Evolutionary conservation across 2,797 vertebrate species (phyloP).

Genomic region (Diglossa cyanea): DNA sequence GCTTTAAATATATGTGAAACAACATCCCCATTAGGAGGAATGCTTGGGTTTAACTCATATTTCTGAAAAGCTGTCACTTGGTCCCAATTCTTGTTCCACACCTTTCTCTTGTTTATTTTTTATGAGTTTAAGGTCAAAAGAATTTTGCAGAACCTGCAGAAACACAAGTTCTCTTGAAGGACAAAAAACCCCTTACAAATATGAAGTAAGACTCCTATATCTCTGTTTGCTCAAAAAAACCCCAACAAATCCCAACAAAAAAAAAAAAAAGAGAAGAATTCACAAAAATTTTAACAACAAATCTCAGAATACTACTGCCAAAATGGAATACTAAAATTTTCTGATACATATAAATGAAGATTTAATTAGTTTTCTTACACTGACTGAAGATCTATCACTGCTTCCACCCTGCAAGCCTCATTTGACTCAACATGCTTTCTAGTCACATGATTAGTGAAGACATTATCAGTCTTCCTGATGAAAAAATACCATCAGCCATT

Average conservation of each 20-base stretch:
- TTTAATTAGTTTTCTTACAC: not conserved
- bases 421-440: not conserved
- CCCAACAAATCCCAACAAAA: not conserved
- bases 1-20: not conserved
- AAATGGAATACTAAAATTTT: not conserved
- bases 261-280: not conserved
- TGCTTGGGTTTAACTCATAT: not conserved
- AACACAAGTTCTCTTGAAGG: not conserved
- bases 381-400: not conserved
- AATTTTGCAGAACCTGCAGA: not conserved
- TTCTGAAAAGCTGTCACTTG: not conserved
- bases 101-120: not conserved
- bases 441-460: too few species aligned
- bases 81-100: not conserved
- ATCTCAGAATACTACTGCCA: not conserved
- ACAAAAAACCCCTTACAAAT: not conserved
- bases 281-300: not conserved
- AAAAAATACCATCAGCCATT: not conserved
- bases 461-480: not conserved
- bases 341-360: not conserved
- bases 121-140: not conserved
- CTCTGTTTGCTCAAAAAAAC: not conserved
- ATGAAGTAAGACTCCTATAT: not conserved
- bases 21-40: not conserved
- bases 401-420: not conserved